phyloP scores from a whole-genome alignment of 1,140 invertebrate species.

The Muscidifurax raptorellus region DNA sequence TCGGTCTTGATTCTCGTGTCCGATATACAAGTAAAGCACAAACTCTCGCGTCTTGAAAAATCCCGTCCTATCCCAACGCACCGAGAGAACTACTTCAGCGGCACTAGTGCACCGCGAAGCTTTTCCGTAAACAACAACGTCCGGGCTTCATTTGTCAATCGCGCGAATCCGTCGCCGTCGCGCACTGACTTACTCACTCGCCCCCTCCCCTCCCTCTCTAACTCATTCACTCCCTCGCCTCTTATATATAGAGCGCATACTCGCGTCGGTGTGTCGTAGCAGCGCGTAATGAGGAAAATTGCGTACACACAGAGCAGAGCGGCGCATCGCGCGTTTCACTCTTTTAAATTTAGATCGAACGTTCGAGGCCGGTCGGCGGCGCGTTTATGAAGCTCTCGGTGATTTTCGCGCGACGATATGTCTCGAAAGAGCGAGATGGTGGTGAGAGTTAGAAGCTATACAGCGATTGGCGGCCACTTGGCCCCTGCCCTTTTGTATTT shows the following conservation, averaged over 20 bases:
- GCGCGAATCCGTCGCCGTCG: background rate
- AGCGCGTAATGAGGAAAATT: background rate
- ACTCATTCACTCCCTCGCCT: too few species aligned
- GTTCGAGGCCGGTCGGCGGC: conserved; percentile 2
- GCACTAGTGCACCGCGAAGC: background rate
- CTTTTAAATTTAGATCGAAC: conserved; percentile 43
- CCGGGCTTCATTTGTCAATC: conserved; percentile 3
- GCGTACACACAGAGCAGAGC: background rate
- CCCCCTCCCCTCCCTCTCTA: background rate
- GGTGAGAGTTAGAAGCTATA: background rate
- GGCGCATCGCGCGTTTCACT: background rate
- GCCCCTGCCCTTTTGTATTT: conserved; percentile 18
- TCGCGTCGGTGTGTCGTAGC: too few species aligned
- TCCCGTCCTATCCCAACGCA: too few species aligned
- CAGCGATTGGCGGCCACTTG: background rate
- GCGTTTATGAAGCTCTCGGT: background rate
- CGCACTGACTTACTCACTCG: background rate
- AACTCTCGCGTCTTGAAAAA: too few species aligned
- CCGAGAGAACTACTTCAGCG: background rate
- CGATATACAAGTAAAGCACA: too few species aligned
- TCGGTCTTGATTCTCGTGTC: too few species aligned
- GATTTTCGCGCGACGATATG: conserved; percentile 25
- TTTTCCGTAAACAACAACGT: background rate
- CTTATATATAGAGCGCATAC: background rate
- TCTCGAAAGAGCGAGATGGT: background rate